Conservation (phyloP, 2,888 invertebrate genomes). For the Euphydryas editha region DNA sequence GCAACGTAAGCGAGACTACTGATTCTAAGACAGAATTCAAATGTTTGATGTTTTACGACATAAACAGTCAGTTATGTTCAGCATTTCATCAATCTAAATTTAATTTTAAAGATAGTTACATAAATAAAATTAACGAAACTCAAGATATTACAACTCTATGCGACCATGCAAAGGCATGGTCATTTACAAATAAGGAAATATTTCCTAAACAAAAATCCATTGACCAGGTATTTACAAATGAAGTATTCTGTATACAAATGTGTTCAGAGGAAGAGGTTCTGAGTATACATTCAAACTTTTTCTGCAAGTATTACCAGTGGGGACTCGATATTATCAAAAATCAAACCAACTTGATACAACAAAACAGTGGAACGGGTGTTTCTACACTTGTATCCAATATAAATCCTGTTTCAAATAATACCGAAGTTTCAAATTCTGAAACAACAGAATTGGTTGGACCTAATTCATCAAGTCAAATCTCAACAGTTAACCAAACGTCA, state of each 20-base stretch:
- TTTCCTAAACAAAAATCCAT: conserved; percentile 47
- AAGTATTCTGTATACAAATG: conserved; percentile 57
- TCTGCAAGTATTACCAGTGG: conserved; percentile 73
- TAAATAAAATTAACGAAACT: conserved; percentile 50
- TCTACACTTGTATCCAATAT: background rate
- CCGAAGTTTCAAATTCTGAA: conserved; percentile 1
- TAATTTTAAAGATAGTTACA: conserved; percentile 51
- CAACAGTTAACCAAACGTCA: conserved; percentile 13
- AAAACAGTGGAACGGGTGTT: background rate
- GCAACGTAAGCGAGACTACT: conserved; percentile 52
- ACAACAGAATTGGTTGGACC: conserved; percentile 21
- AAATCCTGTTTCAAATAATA: conserved; percentile 3
- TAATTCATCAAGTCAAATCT: background rate
- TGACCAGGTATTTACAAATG: conserved; percentile 51
- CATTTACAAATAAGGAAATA: conserved; percentile 48
- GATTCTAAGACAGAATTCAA: conserved; percentile 55
- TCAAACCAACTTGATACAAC: background rate
- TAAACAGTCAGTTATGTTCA: conserved; percentile 65
- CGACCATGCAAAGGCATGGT: conserved; percentile 57
- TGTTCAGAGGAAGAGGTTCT: conserved; percentile 57
- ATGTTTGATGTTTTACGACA: conserved; percentile 73
- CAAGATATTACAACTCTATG: conserved; percentile 60
- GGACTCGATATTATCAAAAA: conserved; percentile 54
- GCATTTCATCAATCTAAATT: conserved; percentile 51
- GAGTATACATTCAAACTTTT: conserved; percentile 60